These are phyloP conservation scores for Chinchilla lanigera DNA, from an alignment of 2,113 vertebrate species.

Conservation along the genomic window DNA sequence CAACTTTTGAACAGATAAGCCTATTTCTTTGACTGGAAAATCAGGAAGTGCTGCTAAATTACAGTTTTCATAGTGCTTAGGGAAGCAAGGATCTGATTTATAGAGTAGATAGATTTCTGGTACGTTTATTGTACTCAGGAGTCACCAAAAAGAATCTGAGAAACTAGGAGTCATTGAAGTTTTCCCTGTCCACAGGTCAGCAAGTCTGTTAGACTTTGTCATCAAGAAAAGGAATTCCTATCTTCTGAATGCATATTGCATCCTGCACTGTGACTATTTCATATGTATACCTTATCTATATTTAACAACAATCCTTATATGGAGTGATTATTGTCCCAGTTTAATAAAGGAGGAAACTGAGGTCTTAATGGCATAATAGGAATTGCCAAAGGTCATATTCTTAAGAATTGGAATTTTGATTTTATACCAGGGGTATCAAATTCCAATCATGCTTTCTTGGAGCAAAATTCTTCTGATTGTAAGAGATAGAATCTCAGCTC, in stretches of 20 bases:
- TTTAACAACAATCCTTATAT: neutral
- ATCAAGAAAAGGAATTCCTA: neutral
- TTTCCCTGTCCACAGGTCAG: neutral
- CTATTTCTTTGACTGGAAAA: neutral
- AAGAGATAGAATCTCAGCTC: neutral
- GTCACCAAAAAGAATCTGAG: neutral
- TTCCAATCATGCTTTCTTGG: neutral
- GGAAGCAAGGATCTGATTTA: neutral
- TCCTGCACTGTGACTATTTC: neutral
- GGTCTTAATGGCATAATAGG: neutral
- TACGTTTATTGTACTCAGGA: slow-evolving; percentile 29
- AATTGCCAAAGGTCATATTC: neutral
- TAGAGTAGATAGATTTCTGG: neutral
- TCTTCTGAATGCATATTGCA: neutral
- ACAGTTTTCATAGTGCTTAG: neutral
- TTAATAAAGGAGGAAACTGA: neutral
- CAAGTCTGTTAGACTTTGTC: neutral
- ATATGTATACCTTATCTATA: neutral
- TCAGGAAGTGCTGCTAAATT: neutral
- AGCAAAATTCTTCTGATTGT: neutral
- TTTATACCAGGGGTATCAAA: neutral
- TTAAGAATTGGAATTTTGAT: neutral
- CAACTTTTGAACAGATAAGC: neutral
- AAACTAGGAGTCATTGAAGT: neutral
- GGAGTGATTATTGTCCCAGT: neutral